Evolutionary conservation across 1,140 invertebrate genomes (phyloP).

Genomic region (Drosophila neocordata): DNA sequence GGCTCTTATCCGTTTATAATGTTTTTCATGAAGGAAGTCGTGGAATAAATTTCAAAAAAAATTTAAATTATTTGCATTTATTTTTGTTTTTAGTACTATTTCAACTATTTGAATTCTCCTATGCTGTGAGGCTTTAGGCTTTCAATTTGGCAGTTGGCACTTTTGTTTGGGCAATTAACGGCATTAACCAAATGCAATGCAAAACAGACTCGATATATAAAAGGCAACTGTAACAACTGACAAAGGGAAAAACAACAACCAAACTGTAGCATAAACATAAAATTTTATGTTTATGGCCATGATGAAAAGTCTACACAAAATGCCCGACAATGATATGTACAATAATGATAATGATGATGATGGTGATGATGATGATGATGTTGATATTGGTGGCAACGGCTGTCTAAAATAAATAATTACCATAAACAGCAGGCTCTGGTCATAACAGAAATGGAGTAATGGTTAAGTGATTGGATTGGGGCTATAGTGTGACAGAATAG

Average conservation of each 20-base stretch:
- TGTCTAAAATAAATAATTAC: slow-evolving; percentile 81
- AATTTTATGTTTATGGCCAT: slow-evolving; percentile 79
- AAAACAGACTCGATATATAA: slow-evolving; percentile 56
- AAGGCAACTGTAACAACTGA: slow-evolving; percentile 39
- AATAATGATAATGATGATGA: slow-evolving; percentile 20
- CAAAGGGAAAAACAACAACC: slow-evolving; percentile 5
- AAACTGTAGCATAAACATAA: slow-evolving; percentile 68
- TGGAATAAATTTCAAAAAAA: too few species aligned
- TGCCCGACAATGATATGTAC: slow-evolving; percentile 29
- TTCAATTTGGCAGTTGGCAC: not conserved
- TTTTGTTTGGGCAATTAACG: slow-evolving; percentile 15
- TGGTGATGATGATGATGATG: slow-evolving; percentile 1
- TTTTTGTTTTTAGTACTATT: too few species aligned
- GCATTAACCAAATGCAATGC: slow-evolving; percentile 33
- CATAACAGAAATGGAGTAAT: not conserved
- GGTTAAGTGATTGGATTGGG: not conserved
- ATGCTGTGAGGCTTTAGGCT: too few species aligned
- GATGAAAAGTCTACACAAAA: slow-evolving; percentile 55
- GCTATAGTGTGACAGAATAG: slow-evolving; percentile 22
- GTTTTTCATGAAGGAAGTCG: too few species aligned
- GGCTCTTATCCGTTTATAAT: too few species aligned
- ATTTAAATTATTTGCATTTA: too few species aligned
- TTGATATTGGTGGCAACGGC: slow-evolving; percentile 47
- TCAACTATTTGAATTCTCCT: too few species aligned
- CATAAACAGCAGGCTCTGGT: slow-evolving; percentile 71